Base-by-base conservation (phyloP, 2,797 vertebrate species). In the Carduelis carduelis region DNA sequence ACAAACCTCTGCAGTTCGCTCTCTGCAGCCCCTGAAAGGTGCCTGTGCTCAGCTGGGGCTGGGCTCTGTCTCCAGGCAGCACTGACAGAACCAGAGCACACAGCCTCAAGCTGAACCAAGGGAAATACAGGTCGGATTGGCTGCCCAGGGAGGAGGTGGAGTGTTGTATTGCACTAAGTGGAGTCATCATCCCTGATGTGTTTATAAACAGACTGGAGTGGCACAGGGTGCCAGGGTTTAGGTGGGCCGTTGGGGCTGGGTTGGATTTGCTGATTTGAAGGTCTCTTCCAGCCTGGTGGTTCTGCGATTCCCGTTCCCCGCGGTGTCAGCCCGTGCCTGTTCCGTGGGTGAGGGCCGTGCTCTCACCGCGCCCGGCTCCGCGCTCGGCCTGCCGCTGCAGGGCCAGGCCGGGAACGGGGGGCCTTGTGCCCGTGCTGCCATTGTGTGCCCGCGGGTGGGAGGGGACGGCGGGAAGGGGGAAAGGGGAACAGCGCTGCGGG, bases 401-500 rank as follows among this genome's bases (percentile, higher is more conserved):
- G 34, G 37, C 11, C 26, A 47, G 70, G 18, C 43, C 0, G 1
- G 50, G 46, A 66, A 28, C 18, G 1, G 13, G 19, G 6, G 1
- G 23, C 55, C 34, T 65, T 57, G 77, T 47, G 55, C 4, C 0
- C 3, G 0, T 9, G 41, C 41, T 43, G 7, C 61, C 52, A 2
- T 11, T 30, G 55, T 65, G 60, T 20, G 81, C 14, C 43, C 23
- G 4, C 5, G 39, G 14, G 7, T 12, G 14, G 44, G 55, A 55
- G 28, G 50, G n/a, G 21, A 34, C 5, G 18, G 69, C 64, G 7
- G 10, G 52, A 24, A 21, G 5, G 37, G 37, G 46, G 49, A 32
- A 23, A 26, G 55, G 37, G 0, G 4, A 19, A 2, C 53, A 34
- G 35, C 0, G 0, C n/a, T 37, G 20, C 3, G 16, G 26, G 39